Evolutionary conservation across 1,140 invertebrate species (phyloP).

Genomic region (Sesamia nonagrioides): DNA sequence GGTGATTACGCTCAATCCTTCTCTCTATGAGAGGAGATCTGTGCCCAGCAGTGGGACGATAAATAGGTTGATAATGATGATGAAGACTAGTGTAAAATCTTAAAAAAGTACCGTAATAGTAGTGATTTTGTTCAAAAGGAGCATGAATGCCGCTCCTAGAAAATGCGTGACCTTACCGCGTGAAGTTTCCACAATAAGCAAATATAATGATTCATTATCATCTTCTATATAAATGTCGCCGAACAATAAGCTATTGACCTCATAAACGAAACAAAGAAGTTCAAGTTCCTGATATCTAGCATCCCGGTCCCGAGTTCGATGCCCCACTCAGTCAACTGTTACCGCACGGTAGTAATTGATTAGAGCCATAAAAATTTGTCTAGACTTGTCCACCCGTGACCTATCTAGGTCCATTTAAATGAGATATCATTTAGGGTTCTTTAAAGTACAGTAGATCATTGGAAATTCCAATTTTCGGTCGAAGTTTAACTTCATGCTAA

Average conservation of each 20-base stretch:
- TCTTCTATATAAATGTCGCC: constrained; percentile 24
- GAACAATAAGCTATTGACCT: constrained; percentile 51
- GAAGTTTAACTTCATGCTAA: too few relatives aligned
- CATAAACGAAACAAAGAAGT: constrained; percentile 49
- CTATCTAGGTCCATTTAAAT: constrained; percentile 62
- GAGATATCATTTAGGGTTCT: constrained; percentile 39
- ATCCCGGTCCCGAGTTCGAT: constrained; percentile 63
- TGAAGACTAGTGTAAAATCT: too few relatives aligned
- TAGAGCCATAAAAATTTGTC: constrained; percentile 65
- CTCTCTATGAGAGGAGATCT: too few relatives aligned
- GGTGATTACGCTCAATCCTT: too few relatives aligned
- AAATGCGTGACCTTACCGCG: constrained; percentile 28
- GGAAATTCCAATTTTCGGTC: neutral
- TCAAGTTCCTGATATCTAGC: constrained; percentile 40
- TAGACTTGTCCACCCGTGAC: constrained; percentile 70
- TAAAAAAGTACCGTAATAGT: neutral
- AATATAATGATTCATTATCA: constrained; percentile 30
- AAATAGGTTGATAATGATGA: too few relatives aligned
- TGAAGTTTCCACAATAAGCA: constrained; percentile 10
- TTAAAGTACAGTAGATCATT: neutral
- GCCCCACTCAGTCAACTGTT: constrained; percentile 70
- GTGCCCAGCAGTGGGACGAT: too few relatives aligned
- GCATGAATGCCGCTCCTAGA: neutral
- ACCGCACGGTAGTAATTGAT: constrained; percentile 72
- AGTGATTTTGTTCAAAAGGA: neutral